Percentiles rank a stretch among this genome's conserved stretches.
Evolutionary conservation across 2,113 vertebrate species (phyloP).

Genomic region (Orycteropus afer): DNA sequence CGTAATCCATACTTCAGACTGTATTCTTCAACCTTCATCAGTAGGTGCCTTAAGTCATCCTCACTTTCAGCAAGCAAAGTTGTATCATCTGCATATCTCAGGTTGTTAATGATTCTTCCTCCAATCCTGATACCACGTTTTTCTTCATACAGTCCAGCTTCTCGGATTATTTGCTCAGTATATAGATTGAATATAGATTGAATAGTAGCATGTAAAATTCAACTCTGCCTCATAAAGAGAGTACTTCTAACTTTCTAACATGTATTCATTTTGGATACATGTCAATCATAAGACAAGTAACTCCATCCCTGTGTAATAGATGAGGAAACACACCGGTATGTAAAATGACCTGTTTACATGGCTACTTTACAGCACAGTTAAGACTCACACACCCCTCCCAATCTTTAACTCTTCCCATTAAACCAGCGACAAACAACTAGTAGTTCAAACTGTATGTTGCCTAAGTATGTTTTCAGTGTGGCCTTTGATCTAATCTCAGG

Average conservation of each 20-base stretch:
- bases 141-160: too few species aligned
- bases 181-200: too few species aligned
- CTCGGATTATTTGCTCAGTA: too few species aligned
- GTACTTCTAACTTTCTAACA: constrained; percentile 21
- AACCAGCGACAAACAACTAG: not conserved
- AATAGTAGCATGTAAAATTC: constrained; percentile 16
- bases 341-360: not conserved
- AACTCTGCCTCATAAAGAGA: not conserved
- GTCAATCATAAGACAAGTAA: not conserved
- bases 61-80: too few species aligned
- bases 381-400: not conserved
- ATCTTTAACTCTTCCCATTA: not conserved
- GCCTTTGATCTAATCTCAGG: not conserved
- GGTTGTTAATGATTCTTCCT: too few species aligned
- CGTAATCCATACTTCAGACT: too few species aligned
- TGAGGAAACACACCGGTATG: not conserved
- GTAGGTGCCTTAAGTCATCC: too few species aligned
- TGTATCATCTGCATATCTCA: too few species aligned
- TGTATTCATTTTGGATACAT: not conserved
- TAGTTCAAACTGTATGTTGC: not conserved
- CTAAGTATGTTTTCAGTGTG: not conserved
- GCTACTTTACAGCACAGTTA: not conserved
- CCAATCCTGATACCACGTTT: too few species aligned
- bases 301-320: not conserved
- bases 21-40: too few species aligned